These are phyloP conservation scores for Biston betularia DNA, from an alignment of 2,888 invertebrate species.

Conservation along the genomic window DNA sequence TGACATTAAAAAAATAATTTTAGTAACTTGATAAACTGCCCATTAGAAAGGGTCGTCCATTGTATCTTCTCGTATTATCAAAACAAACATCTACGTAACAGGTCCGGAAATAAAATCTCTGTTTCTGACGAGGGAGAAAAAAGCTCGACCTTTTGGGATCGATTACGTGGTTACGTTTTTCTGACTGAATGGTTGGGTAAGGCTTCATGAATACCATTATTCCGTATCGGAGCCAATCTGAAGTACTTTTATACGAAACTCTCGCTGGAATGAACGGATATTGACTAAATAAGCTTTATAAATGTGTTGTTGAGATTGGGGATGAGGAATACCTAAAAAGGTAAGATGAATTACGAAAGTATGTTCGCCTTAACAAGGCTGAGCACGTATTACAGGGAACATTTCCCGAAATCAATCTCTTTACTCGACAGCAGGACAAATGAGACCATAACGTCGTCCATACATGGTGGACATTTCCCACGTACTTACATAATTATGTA, in stretches of 20 bases:
- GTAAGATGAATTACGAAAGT: background rate
- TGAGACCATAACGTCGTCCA: too few species aligned
- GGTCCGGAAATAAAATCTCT: conserved; percentile 28
- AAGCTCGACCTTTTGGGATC: conserved; percentile 33
- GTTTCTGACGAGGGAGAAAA: conserved; percentile 30
- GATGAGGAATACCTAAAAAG: background rate
- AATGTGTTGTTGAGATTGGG: conserved; percentile 8
- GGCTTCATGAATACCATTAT: conserved; percentile 34
- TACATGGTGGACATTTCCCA: too few species aligned
- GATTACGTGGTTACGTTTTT: conserved; percentile 38
- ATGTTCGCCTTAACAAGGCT: background rate
- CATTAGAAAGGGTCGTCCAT: background rate
- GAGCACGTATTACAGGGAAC: background rate
- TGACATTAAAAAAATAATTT: too few species aligned
- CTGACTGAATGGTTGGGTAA: conserved; percentile 34
- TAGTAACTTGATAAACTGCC: background rate
- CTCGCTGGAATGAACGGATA: conserved; percentile 5
- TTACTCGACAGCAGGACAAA: too few species aligned
- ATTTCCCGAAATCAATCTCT: too few species aligned
- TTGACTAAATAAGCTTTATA: conserved; percentile 13
- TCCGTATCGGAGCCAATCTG: conserved; percentile 22
- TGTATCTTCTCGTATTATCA: conserved; percentile 2
- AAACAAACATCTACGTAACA: conserved; percentile 26
- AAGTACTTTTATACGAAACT: conserved; percentile 29
- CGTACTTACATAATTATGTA: too few species aligned